A percentile compares a stretch with the other conserved stretches of the same genome.
Conservation (phyloP, 30 jellyfish, hydroid and myxozoan species). For the Hydra vulgaris region DNA sequence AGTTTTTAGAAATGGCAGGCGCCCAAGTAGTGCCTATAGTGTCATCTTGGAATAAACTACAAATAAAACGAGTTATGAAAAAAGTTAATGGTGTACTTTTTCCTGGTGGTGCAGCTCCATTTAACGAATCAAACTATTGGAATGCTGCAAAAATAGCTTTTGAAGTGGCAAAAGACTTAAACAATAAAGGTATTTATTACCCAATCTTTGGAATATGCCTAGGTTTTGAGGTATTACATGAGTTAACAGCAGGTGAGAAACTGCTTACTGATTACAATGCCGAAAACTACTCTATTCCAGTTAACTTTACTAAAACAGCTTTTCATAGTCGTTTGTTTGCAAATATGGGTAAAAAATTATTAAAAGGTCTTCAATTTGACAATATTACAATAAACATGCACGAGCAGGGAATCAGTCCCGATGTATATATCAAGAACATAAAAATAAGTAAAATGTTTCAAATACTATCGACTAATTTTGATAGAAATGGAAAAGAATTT, state of each 20-base stretch:
- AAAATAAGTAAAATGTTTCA: conserved; percentile 30
- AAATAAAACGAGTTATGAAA: conserved; percentile 34
- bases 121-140: conserved; percentile 42
- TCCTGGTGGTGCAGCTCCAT: conserved; percentile 91
- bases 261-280: conserved; percentile 25
- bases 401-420: conserved; percentile 63
- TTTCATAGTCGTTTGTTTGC: conserved; percentile 12
- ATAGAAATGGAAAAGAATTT: conserved; percentile 52
- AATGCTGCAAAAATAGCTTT: conserved; percentile 48
- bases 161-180: conserved; percentile 51
- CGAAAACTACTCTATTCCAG: conserved; percentile 40
- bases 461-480: conserved; percentile 54
- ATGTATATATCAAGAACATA: conserved; percentile 13
- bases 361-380: conserved; percentile 26
- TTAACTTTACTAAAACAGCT: conserved; percentile 41
- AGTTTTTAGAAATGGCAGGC: conserved; percentile 87
- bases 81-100: conserved; percentile 70
- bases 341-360: conserved; percentile 32
- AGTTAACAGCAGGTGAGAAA: conserved; percentile 37
- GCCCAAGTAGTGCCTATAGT: conserved; percentile 88
- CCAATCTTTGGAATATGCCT: conserved; percentile 97
- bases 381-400: conserved; percentile 61
- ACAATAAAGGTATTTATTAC: conserved; percentile 53
- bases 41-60: conserved; percentile 32
- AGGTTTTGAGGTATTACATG: conserved; percentile 67